Evolutionary conservation across 2,113 vertebrate genomes (phyloP), one percentile per base, ranked within the genome.

Genomic region (Sebastes fasciatus): DNA sequence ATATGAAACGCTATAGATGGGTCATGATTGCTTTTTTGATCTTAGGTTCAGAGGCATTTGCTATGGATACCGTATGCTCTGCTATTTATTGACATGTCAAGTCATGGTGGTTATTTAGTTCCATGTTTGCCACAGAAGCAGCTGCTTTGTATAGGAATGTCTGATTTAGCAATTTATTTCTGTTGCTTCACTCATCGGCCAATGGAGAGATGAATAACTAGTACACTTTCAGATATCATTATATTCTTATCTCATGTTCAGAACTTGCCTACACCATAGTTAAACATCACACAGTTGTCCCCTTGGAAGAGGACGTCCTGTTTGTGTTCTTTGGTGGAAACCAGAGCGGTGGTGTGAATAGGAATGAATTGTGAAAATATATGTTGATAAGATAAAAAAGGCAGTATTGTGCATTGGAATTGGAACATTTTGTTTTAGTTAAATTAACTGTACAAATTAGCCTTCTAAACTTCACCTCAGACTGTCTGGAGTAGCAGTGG

Each of bases 201-300:
- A 51, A 6, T 19, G 10, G 14, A 61, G 71, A 54, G n/a, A 52
- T 61, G 19, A 42, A 57, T 70, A 23, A 70, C 12, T 57, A 16
- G 14, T 11, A 3, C 2, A 26, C 23, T 64, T 57, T 13, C 57
- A n/a, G 17, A 45, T 9, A 74, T 26, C 26, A 26, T 14, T 21
- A 16, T 62, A 21, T 46, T 62, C 66, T 69, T 71, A 80, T 69
- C 19, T 62, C 1, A 19, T 43, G 19, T 58, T 69, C 11, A 64
- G 14, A 43, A 42, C 14, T 21, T 43, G 43, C 8, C 58, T 2
- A 6, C 45, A 4, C 45, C 58, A 46, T 66, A 40, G 72, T 60
- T 52, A 65, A 85, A 85, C 77, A 80, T 46, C 3, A 23, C 14
- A 17, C 12, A 10, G 26, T 64, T 17, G 11, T 34, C 19, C 6